Conservation (phyloP, 2,797 vertebrate species). For the Parambassis ranga region DNA sequence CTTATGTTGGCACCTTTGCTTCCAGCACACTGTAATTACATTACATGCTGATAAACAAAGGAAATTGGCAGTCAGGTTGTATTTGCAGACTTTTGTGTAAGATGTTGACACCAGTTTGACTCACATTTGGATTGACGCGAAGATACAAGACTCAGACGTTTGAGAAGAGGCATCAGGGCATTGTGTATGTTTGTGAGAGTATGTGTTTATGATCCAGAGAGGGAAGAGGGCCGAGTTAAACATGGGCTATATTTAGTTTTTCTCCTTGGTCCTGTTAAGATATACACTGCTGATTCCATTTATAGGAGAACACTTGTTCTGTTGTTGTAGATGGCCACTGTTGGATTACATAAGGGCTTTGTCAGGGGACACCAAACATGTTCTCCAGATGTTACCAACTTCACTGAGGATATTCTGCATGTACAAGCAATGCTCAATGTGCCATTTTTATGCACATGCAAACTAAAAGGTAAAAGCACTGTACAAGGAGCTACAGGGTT, state of each 20-base stretch:
- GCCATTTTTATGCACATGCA: too few relatives aligned
- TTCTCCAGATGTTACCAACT: slow-evolving; percentile 12
- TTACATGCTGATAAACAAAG: background rate
- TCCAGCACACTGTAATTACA: background rate
- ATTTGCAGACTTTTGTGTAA: background rate
- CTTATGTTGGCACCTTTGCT: background rate
- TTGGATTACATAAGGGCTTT: slow-evolving; percentile 39
- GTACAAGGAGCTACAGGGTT: background rate
- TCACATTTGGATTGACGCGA: background rate
- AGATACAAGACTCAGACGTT: background rate
- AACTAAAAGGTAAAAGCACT: background rate
- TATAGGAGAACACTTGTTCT: slow-evolving; percentile 40
- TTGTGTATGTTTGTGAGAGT: slow-evolving; percentile 10
- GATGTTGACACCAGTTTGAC: background rate
- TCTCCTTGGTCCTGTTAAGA: slow-evolving; percentile 41
- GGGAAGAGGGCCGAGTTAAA: slow-evolving; percentile 45
- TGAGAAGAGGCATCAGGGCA: background rate
- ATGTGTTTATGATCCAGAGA: slow-evolving; percentile 13
- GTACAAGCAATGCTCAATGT: background rate
- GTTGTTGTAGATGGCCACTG: slow-evolving; percentile 15
- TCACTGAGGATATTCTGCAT: background rate
- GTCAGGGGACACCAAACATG: background rate
- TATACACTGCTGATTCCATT: slow-evolving; percentile 52
- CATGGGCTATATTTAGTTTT: slow-evolving; percentile 54
- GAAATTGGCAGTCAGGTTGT: background rate